Base-by-base conservation (phyloP, 2,797 vertebrate species). In the Eulemur mongoz region DNA sequence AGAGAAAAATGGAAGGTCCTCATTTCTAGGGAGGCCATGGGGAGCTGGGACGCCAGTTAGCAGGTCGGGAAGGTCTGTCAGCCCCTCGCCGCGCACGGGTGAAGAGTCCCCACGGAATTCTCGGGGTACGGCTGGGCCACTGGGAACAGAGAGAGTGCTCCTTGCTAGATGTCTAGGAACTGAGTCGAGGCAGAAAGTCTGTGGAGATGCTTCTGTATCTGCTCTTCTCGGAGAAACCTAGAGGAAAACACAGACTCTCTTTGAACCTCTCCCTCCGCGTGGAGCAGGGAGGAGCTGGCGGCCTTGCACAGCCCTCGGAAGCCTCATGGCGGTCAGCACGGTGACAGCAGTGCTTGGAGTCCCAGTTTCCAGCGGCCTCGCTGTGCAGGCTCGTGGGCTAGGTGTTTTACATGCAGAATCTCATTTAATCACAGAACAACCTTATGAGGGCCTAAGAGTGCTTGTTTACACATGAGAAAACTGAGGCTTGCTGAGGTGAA, bases 1-100 rank as follows among this genome's bases (percentile, higher is more conserved):
- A 89, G 48, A 59, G 82, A 72, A 70, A 88, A 91, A 63, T 52
- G 12, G 45, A 63, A 73, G 38, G 48, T 85, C 50, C 4, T 84
- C 4, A 15, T 52, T 93, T 45, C 45, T 61, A 6, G 50, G 84
- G 22, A 67, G 12, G 30, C 1, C 18, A 35, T 4, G 3, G 17
- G 9, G 20, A 1, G 13, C 9, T 8, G 32, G 48, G 61, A 65
- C 4, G 14, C 10, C 11, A 27, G 40, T 76, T 20, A 40, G 12
- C 59, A 35, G 23, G 8, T 1, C 2, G 4, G 8, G 18, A 72
- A 75, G 57, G 11, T 4, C 32, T 43, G 10, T 3, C 0, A 11
- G 7, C 10, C 23, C 0, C 0, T 0, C 0, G 12, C 50, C 7
- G 5, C 0, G 0, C 40, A 40, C 40, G 40, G 18, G 2, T 30